These are phyloP conservation scores for Synanthedon tipuliformis DNA, from an alignment of 2,888 invertebrate species.

Conservation along the genomic window DNA sequence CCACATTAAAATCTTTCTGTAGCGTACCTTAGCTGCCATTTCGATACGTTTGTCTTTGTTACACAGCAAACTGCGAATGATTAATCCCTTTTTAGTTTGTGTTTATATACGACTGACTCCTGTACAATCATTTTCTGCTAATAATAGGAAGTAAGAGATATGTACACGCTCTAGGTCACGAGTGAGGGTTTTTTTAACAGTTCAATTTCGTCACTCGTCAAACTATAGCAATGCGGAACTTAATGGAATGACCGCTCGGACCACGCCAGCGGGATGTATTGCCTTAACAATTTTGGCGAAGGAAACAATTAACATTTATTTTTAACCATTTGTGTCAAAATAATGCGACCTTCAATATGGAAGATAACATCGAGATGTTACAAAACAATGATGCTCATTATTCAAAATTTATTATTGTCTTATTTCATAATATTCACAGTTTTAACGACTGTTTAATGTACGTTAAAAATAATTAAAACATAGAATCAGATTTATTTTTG, in stretches of 20 bases:
- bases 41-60: slow-evolving; percentile 48
- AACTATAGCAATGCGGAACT: slow-evolving; percentile 47
- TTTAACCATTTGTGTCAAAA: slow-evolving; percentile 5
- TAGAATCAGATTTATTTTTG: slow-evolving; percentile 7
- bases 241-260: slow-evolving; percentile 10
- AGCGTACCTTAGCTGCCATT: slow-evolving; percentile 63
- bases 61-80: slow-evolving; percentile 61
- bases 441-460: background rate
- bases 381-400: slow-evolving; percentile 17
- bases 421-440: background rate
- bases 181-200: slow-evolving; percentile 46
- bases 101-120: slow-evolving; percentile 41
- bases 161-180: slow-evolving; percentile 48
- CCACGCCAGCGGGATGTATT: slow-evolving; percentile 13
- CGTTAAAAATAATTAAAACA: slow-evolving; percentile 1
- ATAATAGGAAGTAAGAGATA: slow-evolving; percentile 61
- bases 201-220: slow-evolving; percentile 42
- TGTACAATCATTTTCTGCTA: slow-evolving; percentile 42
- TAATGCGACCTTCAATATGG: slow-evolving; percentile 8
- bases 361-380: slow-evolving; percentile 8
- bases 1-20: background rate
- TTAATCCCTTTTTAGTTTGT: slow-evolving; percentile 36
- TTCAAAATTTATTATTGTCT: background rate
- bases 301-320: slow-evolving; percentile 14
- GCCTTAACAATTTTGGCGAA: slow-evolving; percentile 5